phyloP scores from a whole-genome alignment of 2,113 vertebrate species.

The Amphiprion percula region DNA sequence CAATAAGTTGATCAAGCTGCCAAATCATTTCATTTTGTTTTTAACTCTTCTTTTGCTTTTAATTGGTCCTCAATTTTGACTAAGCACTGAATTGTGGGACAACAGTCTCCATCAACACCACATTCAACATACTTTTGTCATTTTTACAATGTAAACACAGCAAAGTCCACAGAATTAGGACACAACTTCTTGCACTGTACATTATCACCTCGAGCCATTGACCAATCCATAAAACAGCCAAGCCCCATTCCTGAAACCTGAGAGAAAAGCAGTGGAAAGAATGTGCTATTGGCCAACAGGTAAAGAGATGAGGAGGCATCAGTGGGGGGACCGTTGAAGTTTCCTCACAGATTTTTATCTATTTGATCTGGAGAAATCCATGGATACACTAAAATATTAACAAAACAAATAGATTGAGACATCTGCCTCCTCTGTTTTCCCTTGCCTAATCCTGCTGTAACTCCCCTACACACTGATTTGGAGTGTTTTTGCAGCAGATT shows the following conservation, averaged over 20 bases:
- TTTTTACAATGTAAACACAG: background rate
- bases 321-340: slow-evolving; percentile 12
- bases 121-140: background rate
- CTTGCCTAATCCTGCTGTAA: slow-evolving; percentile 8
- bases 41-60: no score
- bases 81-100: background rate
- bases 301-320: slow-evolving; percentile 31
- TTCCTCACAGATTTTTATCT: slow-evolving; percentile 9
- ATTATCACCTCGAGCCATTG: slow-evolving; percentile 17
- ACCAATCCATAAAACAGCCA: slow-evolving; percentile 45
- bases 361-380: slow-evolving; percentile 24
- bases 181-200: slow-evolving; percentile 23
- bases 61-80: background rate
- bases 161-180: slow-evolving; percentile 30
- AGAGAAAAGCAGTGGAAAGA: slow-evolving; percentile 51
- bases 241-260: slow-evolving; percentile 54
- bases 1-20: no score
- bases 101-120: background rate
- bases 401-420: slow-evolving; percentile 50
- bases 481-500: slow-evolving; percentile 12
- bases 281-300: slow-evolving; percentile 58
- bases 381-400: slow-evolving; percentile 23
- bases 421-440: background rate
- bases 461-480: slow-evolving; percentile 23
- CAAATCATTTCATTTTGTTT: no score